These are phyloP conservation scores for Drosophila bunnanda DNA, from an alignment of 2,888 invertebrate species.

Conservation along the genomic window DNA sequence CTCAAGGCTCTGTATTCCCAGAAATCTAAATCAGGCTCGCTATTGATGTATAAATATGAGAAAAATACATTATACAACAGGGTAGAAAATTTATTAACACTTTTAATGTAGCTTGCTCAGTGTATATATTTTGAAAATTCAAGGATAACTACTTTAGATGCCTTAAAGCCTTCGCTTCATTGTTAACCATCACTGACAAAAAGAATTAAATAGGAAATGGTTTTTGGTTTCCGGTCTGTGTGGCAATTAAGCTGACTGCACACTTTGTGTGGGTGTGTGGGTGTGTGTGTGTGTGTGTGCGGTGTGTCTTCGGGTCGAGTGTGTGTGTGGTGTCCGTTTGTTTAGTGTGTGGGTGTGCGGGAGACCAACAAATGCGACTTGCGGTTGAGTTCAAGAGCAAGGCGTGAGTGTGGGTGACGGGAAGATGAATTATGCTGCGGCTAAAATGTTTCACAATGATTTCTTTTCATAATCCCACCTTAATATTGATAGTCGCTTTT, in stretches of 20 bases:
- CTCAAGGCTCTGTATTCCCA: no score
- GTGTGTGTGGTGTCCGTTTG: not conserved
- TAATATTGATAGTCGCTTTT: not conserved
- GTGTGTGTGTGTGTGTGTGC: conserved; percentile 2
- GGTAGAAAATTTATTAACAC: no score
- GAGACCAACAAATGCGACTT: conserved; percentile 24
- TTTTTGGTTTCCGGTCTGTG: conserved; percentile 28
- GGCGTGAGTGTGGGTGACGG: not conserved
- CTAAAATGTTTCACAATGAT: not conserved
- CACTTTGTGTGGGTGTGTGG: conserved; percentile 13
- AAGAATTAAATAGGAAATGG: not conserved
- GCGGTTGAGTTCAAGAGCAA: conserved; percentile 24
- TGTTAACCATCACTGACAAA: not conserved
- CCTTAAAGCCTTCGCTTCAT: not conserved
- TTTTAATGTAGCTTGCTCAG: no score
- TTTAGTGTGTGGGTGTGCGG: conserved; percentile 8
- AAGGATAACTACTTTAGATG: no score
- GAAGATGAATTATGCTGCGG: conserved; percentile 2
- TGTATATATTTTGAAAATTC: no score
- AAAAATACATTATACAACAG: no score
- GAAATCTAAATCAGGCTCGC: not conserved
- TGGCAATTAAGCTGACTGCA: conserved; percentile 37
- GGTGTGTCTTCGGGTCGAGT: not conserved
- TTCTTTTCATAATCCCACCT: not conserved
- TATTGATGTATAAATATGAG: no score